These are phyloP conservation scores for Drosophila kepulauana DNA, from an alignment of 1,140 invertebrate species.

Conservation along the genomic window DNA sequence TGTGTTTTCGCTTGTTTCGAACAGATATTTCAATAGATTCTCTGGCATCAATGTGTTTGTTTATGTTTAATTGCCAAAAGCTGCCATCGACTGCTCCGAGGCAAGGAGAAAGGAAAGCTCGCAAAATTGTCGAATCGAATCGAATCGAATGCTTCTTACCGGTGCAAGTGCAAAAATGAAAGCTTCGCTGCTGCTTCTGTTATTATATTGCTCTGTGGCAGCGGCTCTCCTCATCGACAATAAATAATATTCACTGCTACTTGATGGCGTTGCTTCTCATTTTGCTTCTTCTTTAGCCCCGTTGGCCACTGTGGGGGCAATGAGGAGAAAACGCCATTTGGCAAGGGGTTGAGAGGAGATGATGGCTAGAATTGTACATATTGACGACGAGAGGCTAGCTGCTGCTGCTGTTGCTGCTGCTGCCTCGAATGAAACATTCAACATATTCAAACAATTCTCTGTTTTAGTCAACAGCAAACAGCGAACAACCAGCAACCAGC, in stretches of 20 bases:
- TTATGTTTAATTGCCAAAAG: background rate
- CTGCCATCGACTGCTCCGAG: background rate
- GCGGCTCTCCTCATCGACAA: conserved; percentile 34
- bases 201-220: conserved; percentile 4
- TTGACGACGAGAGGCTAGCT: conserved; percentile 31
- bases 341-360: background rate
- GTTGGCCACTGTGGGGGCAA: background rate
- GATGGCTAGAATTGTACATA: conserved; percentile 1
- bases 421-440: conserved; percentile 51
- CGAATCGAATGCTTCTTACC: conserved; percentile 6
- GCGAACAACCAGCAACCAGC: conserved; percentile 63
- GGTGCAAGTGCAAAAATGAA: conserved; percentile 15
- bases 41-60: no score
- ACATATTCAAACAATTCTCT: conserved; percentile 58
- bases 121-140: conserved; percentile 4
- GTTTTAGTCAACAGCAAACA: conserved; percentile 75
- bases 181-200: conserved; percentile 1
- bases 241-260: conserved; percentile 71
- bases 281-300: background rate
- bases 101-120: conserved; percentile 12
- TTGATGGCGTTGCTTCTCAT: conserved; percentile 4
- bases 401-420: no score
- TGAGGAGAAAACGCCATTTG: conserved; percentile 1
- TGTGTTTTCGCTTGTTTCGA: no score
- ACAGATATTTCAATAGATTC: no score